phyloP scores from a whole-genome alignment of 2,797 vertebrate genomes.

The Typhlichthys eigenmanni region DNA sequence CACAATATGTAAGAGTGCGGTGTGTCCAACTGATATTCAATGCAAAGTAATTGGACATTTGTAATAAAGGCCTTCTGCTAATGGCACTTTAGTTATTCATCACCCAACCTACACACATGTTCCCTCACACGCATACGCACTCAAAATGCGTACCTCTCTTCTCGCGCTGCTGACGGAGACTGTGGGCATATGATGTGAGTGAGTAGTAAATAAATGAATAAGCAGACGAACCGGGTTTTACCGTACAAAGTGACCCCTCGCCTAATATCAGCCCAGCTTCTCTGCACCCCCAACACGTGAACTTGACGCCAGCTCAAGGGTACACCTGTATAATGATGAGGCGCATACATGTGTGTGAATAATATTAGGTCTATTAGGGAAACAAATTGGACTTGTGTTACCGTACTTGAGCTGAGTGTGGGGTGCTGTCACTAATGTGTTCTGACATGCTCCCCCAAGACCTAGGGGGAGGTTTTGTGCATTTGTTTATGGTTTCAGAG shows the following conservation, averaged over 20 bases:
- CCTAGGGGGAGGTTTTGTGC: conserved; percentile 32
- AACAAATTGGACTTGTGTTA: conserved; percentile 72
- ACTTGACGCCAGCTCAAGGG: conserved; percentile 79
- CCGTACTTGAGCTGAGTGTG: conserved; percentile 60
- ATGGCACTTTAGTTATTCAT: conserved; percentile 44
- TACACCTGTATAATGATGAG: conserved; percentile 75
- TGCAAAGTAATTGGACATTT: conserved; percentile 35
- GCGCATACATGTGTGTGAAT: conserved; percentile 59
- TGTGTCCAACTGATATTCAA: conserved; percentile 30
- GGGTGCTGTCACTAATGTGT: conserved; percentile 71
- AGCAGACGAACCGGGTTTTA: conserved; percentile 75
- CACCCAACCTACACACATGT: conserved; percentile 32
- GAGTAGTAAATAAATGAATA: conserved; percentile 79
- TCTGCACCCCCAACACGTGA: conserved; percentile 66
- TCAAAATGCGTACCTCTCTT: neutral
- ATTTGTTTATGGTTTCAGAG: conserved; percentile 18
- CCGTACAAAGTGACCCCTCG: conserved; percentile 78
- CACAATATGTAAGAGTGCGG: neutral
- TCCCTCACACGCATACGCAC: neutral
- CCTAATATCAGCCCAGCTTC: conserved; percentile 67
- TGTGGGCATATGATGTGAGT: conserved; percentile 60
- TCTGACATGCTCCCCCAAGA: conserved; percentile 70
- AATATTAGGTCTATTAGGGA: conserved; percentile 75
- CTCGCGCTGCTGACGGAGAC: conserved; percentile 61
- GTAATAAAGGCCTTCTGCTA: conserved; percentile 39